Evolutionary conservation across 1,140 invertebrate species (phyloP).

Genomic region (Apis dorsata): DNA sequence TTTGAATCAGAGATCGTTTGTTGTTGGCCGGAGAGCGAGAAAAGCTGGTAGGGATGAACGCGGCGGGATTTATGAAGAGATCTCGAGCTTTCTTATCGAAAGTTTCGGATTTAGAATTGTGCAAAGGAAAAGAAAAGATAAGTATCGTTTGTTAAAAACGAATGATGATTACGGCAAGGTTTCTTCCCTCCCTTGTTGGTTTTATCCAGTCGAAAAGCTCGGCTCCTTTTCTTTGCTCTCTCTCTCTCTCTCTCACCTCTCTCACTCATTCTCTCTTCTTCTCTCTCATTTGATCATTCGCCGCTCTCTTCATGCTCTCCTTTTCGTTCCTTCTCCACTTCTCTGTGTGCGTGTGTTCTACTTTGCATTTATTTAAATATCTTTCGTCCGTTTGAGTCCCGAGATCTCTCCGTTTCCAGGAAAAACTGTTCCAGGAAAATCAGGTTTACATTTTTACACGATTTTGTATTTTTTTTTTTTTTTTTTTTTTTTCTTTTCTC

Average conservation of each 20-base stretch:
- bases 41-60: not conserved
- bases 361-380: conserved; percentile 46
- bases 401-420: conserved; percentile 24
- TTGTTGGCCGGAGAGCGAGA: conserved; percentile 6
- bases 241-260: not conserved
- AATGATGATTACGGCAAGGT: not conserved
- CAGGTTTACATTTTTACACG: too few species aligned
- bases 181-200: conserved; percentile 11
- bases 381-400: conserved; percentile 49
- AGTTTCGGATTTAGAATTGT: not conserved
- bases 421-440: not conserved
- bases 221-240: conserved; percentile 47
- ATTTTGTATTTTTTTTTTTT: not conserved
- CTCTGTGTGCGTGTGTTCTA: conserved; percentile 60
- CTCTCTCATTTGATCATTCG: conserved; percentile 44
- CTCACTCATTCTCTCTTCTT: not conserved
- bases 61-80: not conserved
- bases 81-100: not conserved
- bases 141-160: conserved; percentile 18
- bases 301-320: conserved; percentile 44
- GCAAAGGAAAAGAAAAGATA: conserved; percentile 17
- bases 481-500: not conserved
- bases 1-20: conserved; percentile 11
- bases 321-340: not conserved
- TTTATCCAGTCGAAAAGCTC: conserved; percentile 23